Conservation (phyloP, 2,888 invertebrate genomes). For the Drosophila tripunctata region DNA sequence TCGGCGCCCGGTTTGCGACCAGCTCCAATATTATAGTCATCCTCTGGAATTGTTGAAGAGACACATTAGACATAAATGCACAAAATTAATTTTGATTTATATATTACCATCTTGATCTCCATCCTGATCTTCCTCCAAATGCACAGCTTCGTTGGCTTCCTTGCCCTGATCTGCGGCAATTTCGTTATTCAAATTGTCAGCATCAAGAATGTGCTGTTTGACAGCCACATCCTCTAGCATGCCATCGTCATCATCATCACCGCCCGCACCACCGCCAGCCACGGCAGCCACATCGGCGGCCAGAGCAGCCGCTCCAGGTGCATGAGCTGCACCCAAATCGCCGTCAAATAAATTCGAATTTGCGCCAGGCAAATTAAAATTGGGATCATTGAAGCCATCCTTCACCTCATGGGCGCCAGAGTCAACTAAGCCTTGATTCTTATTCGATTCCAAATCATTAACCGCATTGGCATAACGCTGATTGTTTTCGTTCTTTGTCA, state of each 20-base stretch:
- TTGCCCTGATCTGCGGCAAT: constrained; percentile 84
- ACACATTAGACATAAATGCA: neutral
- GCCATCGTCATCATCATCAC: constrained; percentile 76
- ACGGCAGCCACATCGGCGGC: constrained; percentile 45
- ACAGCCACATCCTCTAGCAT: constrained; percentile 74
- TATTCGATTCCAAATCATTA: constrained; percentile 70
- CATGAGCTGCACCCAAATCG: constrained; percentile 44
- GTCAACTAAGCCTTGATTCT: constrained; percentile 70
- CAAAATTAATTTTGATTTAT: too few species aligned
- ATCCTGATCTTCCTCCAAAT: constrained; percentile 83
- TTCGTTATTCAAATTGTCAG: constrained; percentile 84
- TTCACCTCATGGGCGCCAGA: constrained; percentile 84
- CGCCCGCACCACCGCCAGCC: constrained; percentile 43
- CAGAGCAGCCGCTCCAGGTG: constrained; percentile 42
- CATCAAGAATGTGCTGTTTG: constrained; percentile 77
- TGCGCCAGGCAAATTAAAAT: constrained; percentile 81
- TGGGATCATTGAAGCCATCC: constrained; percentile 81
- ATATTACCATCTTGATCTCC: constrained; percentile 85
- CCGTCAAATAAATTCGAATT: constrained; percentile 79
- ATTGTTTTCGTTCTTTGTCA: constrained; percentile 75
- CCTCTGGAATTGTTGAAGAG: constrained; percentile 80
- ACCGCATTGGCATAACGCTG: constrained; percentile 82
- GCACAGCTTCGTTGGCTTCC: constrained; percentile 82
- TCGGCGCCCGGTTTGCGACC: constrained; percentile 85
- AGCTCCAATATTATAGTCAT: constrained; percentile 85